These are phyloP conservation scores for Drosophila recens DNA, from an alignment of 2,888 invertebrate genomes.

Conservation along the genomic window DNA sequence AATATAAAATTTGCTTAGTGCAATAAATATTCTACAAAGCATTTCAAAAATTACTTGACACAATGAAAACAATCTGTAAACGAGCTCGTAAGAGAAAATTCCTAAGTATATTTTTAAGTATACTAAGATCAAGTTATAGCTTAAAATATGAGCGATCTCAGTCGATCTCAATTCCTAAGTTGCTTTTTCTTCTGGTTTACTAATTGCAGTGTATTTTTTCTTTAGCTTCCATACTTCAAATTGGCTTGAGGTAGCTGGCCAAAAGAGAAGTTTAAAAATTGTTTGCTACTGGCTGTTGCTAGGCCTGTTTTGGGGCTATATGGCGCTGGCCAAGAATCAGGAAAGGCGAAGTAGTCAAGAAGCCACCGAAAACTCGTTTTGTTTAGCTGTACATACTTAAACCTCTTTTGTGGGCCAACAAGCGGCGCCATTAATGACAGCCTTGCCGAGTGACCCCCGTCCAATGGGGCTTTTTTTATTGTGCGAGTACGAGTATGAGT, in stretches of 20 bases:
- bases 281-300: slow-evolving; percentile 27
- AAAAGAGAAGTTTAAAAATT: slow-evolving; percentile 24
- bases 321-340: slow-evolving; percentile 34
- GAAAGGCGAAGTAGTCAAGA: slow-evolving; percentile 31
- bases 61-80: slow-evolving; percentile 15
- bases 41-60: slow-evolving; percentile 21
- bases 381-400: slow-evolving; percentile 55
- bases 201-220: slow-evolving; percentile 60
- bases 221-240: slow-evolving; percentile 36
- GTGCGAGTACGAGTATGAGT: neutral
- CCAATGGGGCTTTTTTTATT: slow-evolving; percentile 28
- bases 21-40: slow-evolving; percentile 35
- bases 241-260: slow-evolving; percentile 33
- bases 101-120: too few species aligned
- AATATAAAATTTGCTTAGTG: slow-evolving; percentile 8
- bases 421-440: slow-evolving; percentile 81
- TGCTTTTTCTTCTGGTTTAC: slow-evolving; percentile 17
- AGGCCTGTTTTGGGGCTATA: slow-evolving; percentile 16
- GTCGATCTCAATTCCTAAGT: neutral
- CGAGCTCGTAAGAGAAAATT: neutral
- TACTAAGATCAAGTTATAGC: too few species aligned
- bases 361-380: slow-evolving; percentile 57
- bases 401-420: slow-evolving; percentile 74
- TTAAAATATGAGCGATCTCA: neutral
- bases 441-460: slow-evolving; percentile 53